phyloP scores from a whole-genome alignment of 2,888 invertebrate genomes.

The Crepidodera aurea region DNA sequence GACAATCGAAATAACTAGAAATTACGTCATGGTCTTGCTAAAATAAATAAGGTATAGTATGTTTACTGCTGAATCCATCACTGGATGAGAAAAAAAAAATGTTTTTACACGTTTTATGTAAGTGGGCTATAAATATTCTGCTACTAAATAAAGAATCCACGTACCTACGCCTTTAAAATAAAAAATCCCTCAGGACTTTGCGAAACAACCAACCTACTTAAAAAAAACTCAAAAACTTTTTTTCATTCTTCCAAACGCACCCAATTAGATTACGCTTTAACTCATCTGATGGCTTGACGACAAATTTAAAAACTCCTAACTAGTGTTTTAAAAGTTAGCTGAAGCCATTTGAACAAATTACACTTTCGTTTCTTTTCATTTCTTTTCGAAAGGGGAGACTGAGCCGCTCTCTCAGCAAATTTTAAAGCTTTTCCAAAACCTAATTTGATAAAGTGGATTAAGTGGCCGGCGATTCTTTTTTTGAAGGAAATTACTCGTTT shows the following conservation, averaged over 20 bases:
- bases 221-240: slow-evolving; percentile 38
- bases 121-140: not conserved
- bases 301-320: slow-evolving; percentile 61
- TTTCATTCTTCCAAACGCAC: slow-evolving; percentile 47
- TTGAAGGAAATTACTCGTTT: slow-evolving; percentile 40
- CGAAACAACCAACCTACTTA: slow-evolving; percentile 3
- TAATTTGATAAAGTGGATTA: slow-evolving; percentile 53
- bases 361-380: slow-evolving; percentile 60
- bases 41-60: no score
- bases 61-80: no score
- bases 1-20: no score
- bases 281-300: slow-evolving; percentile 54
- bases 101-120: no score
- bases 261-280: slow-evolving; percentile 55
- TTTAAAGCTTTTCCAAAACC: slow-evolving; percentile 57
- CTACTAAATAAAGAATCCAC: not conserved
- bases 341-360: slow-evolving; percentile 62
- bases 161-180: not conserved
- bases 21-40: no score
- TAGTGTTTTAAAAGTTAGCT: slow-evolving; percentile 62
- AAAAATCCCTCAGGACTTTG: slow-evolving; percentile 1
- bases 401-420: slow-evolving; percentile 46
- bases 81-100: no score
- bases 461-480: slow-evolving; percentile 43
- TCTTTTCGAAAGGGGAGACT: slow-evolving; percentile 55